Conservation (phyloP, 35 echinoderm and acorn worm species). For the Hemicentrotus pulcherrimus region DNA sequence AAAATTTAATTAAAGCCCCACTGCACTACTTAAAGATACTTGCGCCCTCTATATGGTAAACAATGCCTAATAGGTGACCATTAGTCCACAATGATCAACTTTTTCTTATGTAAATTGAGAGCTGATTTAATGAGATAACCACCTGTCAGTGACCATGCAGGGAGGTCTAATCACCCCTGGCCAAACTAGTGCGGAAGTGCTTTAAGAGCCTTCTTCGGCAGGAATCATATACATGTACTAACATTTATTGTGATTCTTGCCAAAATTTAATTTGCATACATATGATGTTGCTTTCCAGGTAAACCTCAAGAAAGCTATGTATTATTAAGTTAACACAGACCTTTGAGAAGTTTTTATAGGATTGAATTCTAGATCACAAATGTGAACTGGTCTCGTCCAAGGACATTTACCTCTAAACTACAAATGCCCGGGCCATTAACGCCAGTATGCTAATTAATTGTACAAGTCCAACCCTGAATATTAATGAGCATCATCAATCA, state of each 20-base stretch:
- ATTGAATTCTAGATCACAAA: background rate
- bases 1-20: too few species aligned
- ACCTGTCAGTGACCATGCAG: too few species aligned
- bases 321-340: too few species aligned
- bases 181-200: too few species aligned
- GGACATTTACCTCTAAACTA: background rate
- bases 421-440: background rate
- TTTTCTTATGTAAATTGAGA: too few species aligned
- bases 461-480: background rate
- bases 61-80: too few species aligned
- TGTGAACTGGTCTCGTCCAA: background rate
- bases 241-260: background rate
- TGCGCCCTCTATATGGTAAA: too few species aligned
- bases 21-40: too few species aligned
- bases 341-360: background rate
- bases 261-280: background rate
- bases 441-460: background rate
- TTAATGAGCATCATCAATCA: background rate
- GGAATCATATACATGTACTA: background rate
- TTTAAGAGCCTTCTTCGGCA: background rate
- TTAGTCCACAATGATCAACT: too few species aligned
- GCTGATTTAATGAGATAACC: too few species aligned
- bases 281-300: background rate
- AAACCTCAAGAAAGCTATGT: background rate
- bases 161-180: too few species aligned